Percentiles rank a stretch among this genome's conserved stretches.
These are phyloP conservation scores for Apogon hyalosoma DNA, from an alignment of 2,797 vertebrate species.

Conservation along the genomic window DNA sequence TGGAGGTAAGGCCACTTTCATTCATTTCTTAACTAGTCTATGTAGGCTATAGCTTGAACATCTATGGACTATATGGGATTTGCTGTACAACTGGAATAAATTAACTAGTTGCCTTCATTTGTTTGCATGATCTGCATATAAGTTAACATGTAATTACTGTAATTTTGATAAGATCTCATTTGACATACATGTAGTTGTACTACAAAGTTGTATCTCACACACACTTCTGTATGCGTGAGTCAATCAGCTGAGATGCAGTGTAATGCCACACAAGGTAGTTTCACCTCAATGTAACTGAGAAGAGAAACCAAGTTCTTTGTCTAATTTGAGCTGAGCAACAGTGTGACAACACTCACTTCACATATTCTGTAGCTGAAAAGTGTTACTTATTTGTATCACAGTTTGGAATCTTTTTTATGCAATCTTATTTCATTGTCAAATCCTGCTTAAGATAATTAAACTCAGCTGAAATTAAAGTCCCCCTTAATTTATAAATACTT, in stretches of 20 bases:
- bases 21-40: background rate
- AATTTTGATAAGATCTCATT: slow-evolving; percentile 20
- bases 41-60: background rate
- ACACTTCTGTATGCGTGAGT: slow-evolving; percentile 14
- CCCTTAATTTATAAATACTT: background rate
- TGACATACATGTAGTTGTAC: background rate
- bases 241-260: slow-evolving; percentile 14
- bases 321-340: slow-evolving; percentile 1
- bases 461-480: background rate
- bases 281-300: slow-evolving; percentile 29
- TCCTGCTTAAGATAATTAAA: background rate
- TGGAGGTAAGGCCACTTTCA: background rate
- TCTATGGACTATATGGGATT: background rate
- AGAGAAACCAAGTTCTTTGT: slow-evolving; percentile 8
- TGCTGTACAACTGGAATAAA: too few species aligned
- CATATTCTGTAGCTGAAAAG: background rate
- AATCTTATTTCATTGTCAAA: background rate
- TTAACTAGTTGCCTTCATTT: background rate
- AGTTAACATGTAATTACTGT: background rate
- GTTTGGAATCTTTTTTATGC: too few species aligned
- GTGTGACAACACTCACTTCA: background rate
- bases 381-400: slow-evolving; percentile 2
- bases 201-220: slow-evolving; percentile 20
- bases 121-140: background rate
- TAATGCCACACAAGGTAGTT: slow-evolving; percentile 19